phyloP scores from a whole-genome alignment of 2,888 invertebrate species.

The Pristionchus japonicus region DNA sequence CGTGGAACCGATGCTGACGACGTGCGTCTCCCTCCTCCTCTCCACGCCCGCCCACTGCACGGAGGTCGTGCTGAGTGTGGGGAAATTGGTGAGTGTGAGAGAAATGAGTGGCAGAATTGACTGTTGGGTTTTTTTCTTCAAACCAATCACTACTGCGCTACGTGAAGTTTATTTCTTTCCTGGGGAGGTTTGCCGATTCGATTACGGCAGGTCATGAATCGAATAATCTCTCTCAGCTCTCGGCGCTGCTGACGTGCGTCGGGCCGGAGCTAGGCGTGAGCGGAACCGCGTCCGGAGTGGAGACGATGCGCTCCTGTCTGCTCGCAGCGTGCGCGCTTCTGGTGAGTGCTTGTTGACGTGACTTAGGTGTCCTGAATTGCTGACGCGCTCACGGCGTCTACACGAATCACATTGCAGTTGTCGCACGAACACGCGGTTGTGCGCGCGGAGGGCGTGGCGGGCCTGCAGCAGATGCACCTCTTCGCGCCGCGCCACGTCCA shows the following conservation, averaged over 20 bases:
- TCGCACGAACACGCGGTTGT: slow-evolving; percentile 85
- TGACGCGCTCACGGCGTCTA: neutral
- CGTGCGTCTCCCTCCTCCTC: slow-evolving; percentile 86
- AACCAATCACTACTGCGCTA: neutral
- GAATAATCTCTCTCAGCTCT: too few species aligned
- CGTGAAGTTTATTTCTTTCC: too few species aligned
- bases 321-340: slow-evolving; percentile 93
- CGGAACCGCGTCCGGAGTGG: slow-evolving; percentile 80
- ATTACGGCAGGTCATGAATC: too few species aligned
- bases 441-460: slow-evolving; percentile 94
- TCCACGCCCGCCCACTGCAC: slow-evolving; percentile 61
- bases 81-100: slow-evolving; percentile 67
- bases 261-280: slow-evolving; percentile 90
- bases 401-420: slow-evolving; percentile 76
- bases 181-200: too few species aligned
- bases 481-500: slow-evolving; percentile 96
- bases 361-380: neutral
- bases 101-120: neutral
- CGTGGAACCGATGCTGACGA: slow-evolving; percentile 92
- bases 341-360: slow-evolving; percentile 32
- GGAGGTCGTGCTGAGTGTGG: slow-evolving; percentile 71
- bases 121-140: neutral
- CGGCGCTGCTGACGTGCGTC: slow-evolving; percentile 95
- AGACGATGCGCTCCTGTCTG: slow-evolving; percentile 87
- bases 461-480: slow-evolving; percentile 95